Conservation (phyloP, 2,113 vertebrate genomes). For the Myiagra hebetior region DNA sequence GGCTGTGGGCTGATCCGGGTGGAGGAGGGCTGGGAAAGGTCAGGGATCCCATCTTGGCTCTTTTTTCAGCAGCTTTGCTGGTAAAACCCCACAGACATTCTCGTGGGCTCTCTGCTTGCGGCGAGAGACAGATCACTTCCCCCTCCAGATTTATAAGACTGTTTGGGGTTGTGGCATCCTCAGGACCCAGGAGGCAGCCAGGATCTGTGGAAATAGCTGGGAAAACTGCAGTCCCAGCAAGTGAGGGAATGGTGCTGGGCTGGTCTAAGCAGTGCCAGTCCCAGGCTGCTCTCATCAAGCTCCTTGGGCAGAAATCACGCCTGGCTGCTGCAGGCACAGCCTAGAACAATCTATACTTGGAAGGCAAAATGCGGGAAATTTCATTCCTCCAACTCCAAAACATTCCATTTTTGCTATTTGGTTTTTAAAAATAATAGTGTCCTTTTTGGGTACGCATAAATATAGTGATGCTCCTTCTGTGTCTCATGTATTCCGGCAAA, state of each 20-base stretch:
- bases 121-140: neutral
- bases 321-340: neutral
- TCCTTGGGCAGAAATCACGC: neutral
- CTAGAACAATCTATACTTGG: neutral
- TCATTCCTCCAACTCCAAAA: neutral
- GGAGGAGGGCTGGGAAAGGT: constrained; percentile 56
- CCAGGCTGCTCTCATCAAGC: neutral
- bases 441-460: neutral
- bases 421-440: neutral
- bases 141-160: neutral
- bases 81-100: neutral
- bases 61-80: neutral
- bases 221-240: neutral
- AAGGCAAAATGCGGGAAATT: neutral
- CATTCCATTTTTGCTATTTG: neutral
- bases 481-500: neutral
- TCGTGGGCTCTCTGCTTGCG: neutral
- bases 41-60: neutral
- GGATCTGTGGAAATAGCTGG: neutral
- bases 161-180: neutral
- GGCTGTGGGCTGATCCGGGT: neutral
- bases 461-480: neutral
- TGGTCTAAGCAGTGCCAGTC: neutral
- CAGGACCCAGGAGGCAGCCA: neutral
- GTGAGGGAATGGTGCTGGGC: neutral